Evolutionary conservation across 2,797 vertebrate species (phyloP), one percentile per base, ranked within the genome.

Genomic region (Naso thynnoides): DNA sequence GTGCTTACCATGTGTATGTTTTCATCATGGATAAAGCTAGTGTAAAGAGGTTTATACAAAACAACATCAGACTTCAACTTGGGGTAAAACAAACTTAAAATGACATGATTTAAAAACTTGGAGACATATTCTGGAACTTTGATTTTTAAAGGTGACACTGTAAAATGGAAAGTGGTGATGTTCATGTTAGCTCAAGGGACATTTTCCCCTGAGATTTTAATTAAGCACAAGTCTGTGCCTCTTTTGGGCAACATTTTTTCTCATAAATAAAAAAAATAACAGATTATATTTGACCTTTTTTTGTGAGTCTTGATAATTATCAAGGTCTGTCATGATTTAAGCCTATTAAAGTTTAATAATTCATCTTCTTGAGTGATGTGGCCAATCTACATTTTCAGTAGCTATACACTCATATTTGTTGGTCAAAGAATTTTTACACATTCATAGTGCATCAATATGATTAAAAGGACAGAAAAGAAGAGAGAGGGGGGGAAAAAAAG

Each of bases 91-190:
- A 48, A 50, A 38, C 11, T 8, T 6, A 31, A 0, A 26, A 0
- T 33, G 14, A 15, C 15, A 21, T 21, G 4, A 68, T 0, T 49
- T 2, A 24, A 2, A 29, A n/a, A 39, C 13, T n/a, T 13, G 18
- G 24, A 61, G 63, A 33, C 36, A 26, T 27, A 48, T 45, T 31
- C 31, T 4, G 8, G 11, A 33, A 31, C 62, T 31, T 27, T 6
- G 26, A 65, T 66, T 65, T 58, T 86, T 85, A n/a, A 88, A 87
- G 86, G 83, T 88, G 80, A 88, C 86, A 81, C 61, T 70, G 45
- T 53, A 26, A 73, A 63, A 50, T 55, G 42, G 52, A 84, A 75
- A 66, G 63, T 58, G 48, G 24, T 80, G 62, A 72, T 83, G 52
- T 29, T 53, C 29, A 42, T 75, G 70, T 66, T 61, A 63, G 15